A percentile compares a stretch with the other conserved stretches of the same genome.
These are phyloP conservation scores for Polyergus mexicanus DNA, from an alignment of 1,140 invertebrate species.

Conservation along the genomic window DNA sequence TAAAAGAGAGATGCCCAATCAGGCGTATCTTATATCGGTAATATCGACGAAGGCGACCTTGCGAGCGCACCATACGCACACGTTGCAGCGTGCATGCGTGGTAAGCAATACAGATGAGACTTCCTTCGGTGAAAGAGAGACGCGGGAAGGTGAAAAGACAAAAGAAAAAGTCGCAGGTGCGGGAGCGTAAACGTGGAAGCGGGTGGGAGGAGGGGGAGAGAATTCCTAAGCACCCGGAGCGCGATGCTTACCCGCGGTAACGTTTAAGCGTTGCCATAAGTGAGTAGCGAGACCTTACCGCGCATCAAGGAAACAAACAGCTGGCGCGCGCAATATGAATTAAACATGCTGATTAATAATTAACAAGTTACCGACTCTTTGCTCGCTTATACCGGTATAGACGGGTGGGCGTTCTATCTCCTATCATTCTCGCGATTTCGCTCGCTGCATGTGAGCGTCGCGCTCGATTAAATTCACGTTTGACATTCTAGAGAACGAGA, in stretches of 20 bases:
- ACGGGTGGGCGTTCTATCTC: slow-evolving; percentile 63
- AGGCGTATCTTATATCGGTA: neutral
- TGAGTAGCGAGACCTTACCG: slow-evolving; percentile 80
- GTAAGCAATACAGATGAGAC: slow-evolving; percentile 38
- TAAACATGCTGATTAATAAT: slow-evolving; percentile 86
- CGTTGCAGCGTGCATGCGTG: slow-evolving; percentile 66
- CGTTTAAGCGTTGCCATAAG: slow-evolving; percentile 76
- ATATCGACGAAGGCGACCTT: slow-evolving; percentile 76
- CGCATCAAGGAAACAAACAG: slow-evolving; percentile 85
- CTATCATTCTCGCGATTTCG: slow-evolving; percentile 12
- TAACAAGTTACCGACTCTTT: slow-evolving; percentile 81
- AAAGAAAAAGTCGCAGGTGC: slow-evolving; percentile 46
- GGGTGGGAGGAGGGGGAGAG: slow-evolving; percentile 14
- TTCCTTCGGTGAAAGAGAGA: slow-evolving; percentile 33
- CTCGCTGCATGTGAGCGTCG: slow-evolving; percentile 26
- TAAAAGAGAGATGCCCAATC: neutral
- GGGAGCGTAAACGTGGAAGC: neutral
- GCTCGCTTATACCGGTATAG: slow-evolving; percentile 67
- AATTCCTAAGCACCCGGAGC: slow-evolving; percentile 74
- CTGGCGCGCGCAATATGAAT: slow-evolving; percentile 84
- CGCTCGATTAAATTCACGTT: slow-evolving; percentile 70
- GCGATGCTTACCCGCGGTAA: slow-evolving; percentile 74
- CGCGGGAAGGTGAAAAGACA: slow-evolving; percentile 64
- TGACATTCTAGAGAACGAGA: slow-evolving; percentile 29
- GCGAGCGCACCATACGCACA: slow-evolving; percentile 68